Base-by-base conservation (phyloP, 2,797 vertebrate species). In the Tauraco hartlaubi region DNA sequence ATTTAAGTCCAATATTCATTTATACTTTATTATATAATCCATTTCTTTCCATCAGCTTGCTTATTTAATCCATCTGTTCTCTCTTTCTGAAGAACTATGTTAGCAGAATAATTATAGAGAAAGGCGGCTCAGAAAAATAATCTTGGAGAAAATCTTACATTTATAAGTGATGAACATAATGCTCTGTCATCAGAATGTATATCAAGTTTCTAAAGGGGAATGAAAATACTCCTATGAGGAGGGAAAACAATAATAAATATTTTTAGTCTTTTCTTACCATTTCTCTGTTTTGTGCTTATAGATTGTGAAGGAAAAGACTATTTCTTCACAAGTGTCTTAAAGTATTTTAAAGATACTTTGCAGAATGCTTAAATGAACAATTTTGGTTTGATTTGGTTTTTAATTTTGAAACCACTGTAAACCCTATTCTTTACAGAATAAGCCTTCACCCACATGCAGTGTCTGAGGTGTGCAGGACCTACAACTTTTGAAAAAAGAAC, bases 1-100 rank as follows among this genome's bases (percentile, higher is more conserved):
- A 84, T 95, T 96, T 90, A 92, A 92, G 46, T 61, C 33, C 46
- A 93, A 91, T 86, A 72, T 85, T 68, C 14, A 76, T 91, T 94
- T 87, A 88, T 78, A 58, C 28, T 59, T 86, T 85, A 52, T 85
- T 93, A 63, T 56, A 62, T 85, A 94, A 94, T 87, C n/a, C 2
- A 54, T 66, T 92, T 87, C 18, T 73, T 92, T 97, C 72, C 63
- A 77, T 93, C 73, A 92, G 23, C 43, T 90, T 85, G 31, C 35
- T 88, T 95, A 49, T 79, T 91, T 91, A 95, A 92, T 89, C 67
- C 23, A 49, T 85, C 83, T 92, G 61, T 80, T 89, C 54, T 71
- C 28, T 79, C 35, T 56, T 81, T 92, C 56, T 77, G 44, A 87
- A 55, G 35, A 92, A 35, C 6, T 80, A 33, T 77, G 48, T 17